These are phyloP conservation scores for Merluccius polli DNA, from an alignment of 2,797 vertebrate species.

Conservation along the genomic window DNA sequence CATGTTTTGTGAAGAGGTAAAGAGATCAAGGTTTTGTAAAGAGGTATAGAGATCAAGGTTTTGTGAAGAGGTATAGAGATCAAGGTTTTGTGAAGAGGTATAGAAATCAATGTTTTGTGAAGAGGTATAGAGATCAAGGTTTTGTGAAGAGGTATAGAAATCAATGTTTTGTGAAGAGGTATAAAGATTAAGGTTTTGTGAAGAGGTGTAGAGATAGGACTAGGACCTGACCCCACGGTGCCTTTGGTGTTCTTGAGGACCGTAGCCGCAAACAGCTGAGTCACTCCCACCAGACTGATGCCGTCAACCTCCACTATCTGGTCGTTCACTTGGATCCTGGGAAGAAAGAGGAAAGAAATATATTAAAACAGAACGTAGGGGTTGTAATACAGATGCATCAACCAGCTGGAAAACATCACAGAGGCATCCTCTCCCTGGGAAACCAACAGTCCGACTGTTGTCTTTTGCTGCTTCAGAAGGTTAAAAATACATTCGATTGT, in stretches of 20 bases:
- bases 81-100: no score
- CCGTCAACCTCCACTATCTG: constrained; percentile 93
- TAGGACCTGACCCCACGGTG: constrained; percentile 78
- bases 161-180: no score
- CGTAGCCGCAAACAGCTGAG: constrained; percentile 90
- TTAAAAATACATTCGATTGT: constrained; percentile 49
- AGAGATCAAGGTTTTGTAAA: no score
- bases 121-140: no score
- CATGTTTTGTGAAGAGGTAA: not conserved
- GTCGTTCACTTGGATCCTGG: constrained; percentile 90
- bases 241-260: constrained; percentile 94
- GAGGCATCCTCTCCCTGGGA: constrained; percentile 27
- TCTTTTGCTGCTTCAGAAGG: constrained; percentile 31
- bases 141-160: no score
- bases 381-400: not conserved
- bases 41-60: no score
- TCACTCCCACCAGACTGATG: constrained; percentile 88
- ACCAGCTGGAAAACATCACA: constrained; percentile 22
- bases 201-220: not conserved
- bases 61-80: not conserved
- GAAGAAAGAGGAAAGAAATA: constrained; percentile 32
- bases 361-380: not conserved
- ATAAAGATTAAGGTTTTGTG: no score
- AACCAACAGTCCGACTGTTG: constrained; percentile 29
- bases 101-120: no score